A percentile compares a stretch with the other conserved stretches of the same genome.
These are phyloP conservation scores for Encarsia formosa DNA, from an alignment of 2,888 invertebrate genomes.

Conservation along the genomic window DNA sequence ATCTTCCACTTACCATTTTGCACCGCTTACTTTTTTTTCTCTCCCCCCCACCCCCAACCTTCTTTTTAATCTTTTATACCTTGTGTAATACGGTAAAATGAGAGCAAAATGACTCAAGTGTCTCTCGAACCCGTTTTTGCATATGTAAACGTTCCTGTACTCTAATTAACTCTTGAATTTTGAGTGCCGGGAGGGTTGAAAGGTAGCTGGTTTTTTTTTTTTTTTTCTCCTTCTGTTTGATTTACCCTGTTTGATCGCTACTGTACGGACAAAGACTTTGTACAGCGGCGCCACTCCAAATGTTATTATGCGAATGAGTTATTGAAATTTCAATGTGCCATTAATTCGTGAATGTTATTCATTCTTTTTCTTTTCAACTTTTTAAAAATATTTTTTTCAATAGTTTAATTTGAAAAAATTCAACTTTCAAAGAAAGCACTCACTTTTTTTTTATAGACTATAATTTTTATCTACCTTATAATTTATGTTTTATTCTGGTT, in stretches of 20 bases:
- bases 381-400: no score
- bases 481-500: no score
- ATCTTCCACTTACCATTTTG: not conserved
- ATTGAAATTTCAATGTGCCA: no score
- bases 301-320: no score
- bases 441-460: no score
- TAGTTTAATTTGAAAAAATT: no score
- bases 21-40: not conserved
- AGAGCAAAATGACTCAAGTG: conserved; percentile 11
- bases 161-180: conserved; percentile 32
- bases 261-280: no score
- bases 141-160: conserved; percentile 34
- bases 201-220: not conserved
- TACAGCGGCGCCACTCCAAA: no score
- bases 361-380: no score
- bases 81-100: not conserved
- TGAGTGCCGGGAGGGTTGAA: not conserved
- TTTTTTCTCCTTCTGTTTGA: conserved; percentile 26
- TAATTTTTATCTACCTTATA: no score
- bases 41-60: not conserved
- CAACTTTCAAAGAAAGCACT: no score
- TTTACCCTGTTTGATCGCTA: not conserved
- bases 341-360: no score
- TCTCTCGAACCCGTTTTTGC: conserved; percentile 24
- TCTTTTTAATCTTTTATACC: not conserved